Conservation (phyloP, 2,113 vertebrate species). For the Clupea harengus region DNA sequence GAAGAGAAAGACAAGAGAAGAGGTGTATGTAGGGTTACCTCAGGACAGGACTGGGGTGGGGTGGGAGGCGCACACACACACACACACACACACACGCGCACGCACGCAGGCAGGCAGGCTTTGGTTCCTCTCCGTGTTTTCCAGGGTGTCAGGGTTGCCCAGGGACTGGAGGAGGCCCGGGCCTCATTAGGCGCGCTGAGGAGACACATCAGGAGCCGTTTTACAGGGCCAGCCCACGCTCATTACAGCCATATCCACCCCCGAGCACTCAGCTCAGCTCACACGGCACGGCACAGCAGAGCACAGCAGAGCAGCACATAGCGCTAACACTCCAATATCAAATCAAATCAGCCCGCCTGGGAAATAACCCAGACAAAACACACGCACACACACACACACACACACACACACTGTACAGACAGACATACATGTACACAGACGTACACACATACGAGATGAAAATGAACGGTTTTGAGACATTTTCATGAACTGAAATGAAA, state of each 20-base stretch:
- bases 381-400: background rate
- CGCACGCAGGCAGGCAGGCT: background rate
- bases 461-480: too few relatives aligned
- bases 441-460: too few relatives aligned
- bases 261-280: conserved; percentile 19
- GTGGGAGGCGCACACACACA: background rate
- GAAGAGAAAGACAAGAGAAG: background rate
- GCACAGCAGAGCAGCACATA: conserved; percentile 9
- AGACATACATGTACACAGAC: too few relatives aligned
- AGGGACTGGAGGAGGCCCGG: conserved; percentile 28
- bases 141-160: conserved; percentile 24
- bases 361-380: conserved; percentile 40
- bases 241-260: conserved; percentile 44
- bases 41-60: too few relatives aligned
- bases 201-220: conserved; percentile 33
- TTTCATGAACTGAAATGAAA: too few relatives aligned
- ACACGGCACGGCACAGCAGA: background rate
- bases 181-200: conserved; percentile 43
- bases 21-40: too few relatives aligned
- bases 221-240: conserved; percentile 40
- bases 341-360: conserved; percentile 40
- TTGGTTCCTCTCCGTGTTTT: conserved; percentile 39
- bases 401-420: too few relatives aligned
- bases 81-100: background rate
- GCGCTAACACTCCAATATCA: conserved; percentile 32